Evolutionary conservation across 2,888 invertebrate genomes (phyloP).

Genomic region (Temnothorax unifasciatus): DNA sequence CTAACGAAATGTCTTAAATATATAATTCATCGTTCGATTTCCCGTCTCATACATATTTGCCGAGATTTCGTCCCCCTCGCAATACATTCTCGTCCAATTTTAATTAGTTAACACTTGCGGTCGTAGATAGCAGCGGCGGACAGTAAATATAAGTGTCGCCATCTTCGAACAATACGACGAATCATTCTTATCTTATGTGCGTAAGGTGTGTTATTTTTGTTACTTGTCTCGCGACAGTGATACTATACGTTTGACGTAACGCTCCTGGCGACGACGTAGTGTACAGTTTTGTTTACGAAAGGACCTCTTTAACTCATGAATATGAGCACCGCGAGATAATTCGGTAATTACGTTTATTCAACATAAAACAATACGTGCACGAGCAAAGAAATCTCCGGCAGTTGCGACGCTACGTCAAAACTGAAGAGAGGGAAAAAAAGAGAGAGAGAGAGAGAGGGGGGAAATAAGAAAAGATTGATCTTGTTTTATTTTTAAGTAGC

Average conservation of each 20-base stretch:
- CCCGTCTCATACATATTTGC: no score
- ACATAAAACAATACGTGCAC: background rate
- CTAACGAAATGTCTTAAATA: no score
- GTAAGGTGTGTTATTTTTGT: background rate
- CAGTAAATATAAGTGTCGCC: background rate
- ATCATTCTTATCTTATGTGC: background rate
- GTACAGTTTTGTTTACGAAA: background rate
- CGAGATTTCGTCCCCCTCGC: background rate
- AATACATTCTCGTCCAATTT: background rate
- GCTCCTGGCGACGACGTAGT: background rate
- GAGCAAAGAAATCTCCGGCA: background rate
- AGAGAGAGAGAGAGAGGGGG: background rate
- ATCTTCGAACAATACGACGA: background rate
- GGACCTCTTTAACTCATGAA: background rate
- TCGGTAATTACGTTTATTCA: conserved; percentile 29
- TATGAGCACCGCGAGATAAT: conserved; percentile 27
- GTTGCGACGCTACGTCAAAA: background rate
- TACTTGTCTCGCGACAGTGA: background rate
- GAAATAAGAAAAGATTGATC: background rate
- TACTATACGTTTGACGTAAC: conserved; percentile 4
- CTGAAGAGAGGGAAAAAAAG: no score
- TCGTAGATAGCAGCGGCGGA: conserved; percentile 11
- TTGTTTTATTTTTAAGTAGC: background rate
- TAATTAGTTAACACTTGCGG: background rate
- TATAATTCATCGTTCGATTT: background rate